phyloP scores from a whole-genome alignment of 2,888 invertebrate species.

The Mechanitis messenoides region DNA sequence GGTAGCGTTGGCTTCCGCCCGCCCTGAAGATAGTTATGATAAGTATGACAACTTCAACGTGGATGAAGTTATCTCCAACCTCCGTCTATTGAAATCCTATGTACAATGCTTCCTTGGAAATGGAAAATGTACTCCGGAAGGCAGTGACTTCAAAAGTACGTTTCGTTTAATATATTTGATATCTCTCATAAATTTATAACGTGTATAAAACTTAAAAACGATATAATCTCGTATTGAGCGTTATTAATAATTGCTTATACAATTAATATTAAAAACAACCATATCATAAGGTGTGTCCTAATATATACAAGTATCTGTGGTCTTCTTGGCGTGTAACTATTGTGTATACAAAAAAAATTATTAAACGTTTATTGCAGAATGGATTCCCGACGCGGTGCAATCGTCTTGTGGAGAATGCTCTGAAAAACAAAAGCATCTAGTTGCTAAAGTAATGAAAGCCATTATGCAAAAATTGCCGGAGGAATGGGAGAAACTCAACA shows the following conservation, averaged over 20 bases:
- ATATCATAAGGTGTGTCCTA: no score
- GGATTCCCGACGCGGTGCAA: conserved; percentile 41
- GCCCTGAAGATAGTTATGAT: conserved; percentile 38
- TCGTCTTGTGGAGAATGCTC: conserved; percentile 78
- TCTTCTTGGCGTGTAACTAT: no score
- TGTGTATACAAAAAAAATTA: no score
- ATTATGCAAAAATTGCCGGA: conserved; percentile 76
- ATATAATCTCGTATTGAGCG: no score
- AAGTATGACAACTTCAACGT: conserved; percentile 43
- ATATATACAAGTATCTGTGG: no score
- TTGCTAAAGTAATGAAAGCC: conserved; percentile 75
- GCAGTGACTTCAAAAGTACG: conserved; percentile 45
- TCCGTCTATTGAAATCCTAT: conserved; percentile 38
- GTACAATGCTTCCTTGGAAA: conserved; percentile 38
- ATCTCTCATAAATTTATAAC: neutral
- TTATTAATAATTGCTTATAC: no score
- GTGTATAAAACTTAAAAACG: no score
- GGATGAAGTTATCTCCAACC: conserved; percentile 35
- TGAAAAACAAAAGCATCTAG: conserved; percentile 74
- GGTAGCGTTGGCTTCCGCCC: conserved; percentile 34
- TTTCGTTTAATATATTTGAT: conserved; percentile 6
- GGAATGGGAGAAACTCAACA: conserved; percentile 77
- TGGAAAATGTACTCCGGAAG: conserved; percentile 49
- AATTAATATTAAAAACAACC: no score
- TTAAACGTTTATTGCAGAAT: conserved; percentile 33